Conservation (phyloP, 1,140 invertebrate genomes). For the Drosophila willistoni region DNA sequence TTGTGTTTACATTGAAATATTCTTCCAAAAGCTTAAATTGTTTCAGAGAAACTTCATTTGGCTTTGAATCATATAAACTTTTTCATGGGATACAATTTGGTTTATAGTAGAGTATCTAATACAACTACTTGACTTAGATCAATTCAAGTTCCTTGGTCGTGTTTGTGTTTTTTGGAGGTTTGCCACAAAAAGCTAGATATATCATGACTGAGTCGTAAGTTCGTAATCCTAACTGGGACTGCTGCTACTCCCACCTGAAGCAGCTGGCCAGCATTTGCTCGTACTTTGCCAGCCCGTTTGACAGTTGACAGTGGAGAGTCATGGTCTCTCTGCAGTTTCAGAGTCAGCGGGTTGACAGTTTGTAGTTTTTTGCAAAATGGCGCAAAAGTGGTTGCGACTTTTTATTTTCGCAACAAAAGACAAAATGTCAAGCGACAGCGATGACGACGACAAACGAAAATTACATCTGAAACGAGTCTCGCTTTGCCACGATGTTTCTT, state of each 20-base stretch:
- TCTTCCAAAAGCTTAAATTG: too few relatives aligned
- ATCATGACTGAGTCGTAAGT: background rate
- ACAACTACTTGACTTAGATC: too few relatives aligned
- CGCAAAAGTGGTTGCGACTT: slow-evolving; percentile 42
- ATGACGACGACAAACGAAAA: slow-evolving; percentile 30
- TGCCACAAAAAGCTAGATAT: background rate
- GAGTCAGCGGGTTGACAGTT: slow-evolving; percentile 31
- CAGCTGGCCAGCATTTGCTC: background rate
- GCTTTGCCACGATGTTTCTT: slow-evolving; percentile 4
- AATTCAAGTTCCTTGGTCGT: too few relatives aligned
- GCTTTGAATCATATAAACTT: too few relatives aligned
- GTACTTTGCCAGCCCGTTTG: background rate
- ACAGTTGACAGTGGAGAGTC: slow-evolving; percentile 2
- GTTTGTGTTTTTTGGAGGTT: background rate
- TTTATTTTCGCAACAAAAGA: slow-evolving; percentile 50
- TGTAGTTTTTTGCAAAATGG: slow-evolving; percentile 33
- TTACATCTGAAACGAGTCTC: slow-evolving; percentile 45
- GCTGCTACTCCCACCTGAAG: background rate
- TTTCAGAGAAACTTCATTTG: too few relatives aligned
- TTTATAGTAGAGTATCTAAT: too few relatives aligned
- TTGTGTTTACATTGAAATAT: too few relatives aligned
- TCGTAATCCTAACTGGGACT: background rate
- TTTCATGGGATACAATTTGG: too few relatives aligned
- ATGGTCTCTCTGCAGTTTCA: background rate
- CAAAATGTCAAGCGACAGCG: slow-evolving; percentile 35